Conservation (phyloP, 1,140 invertebrate species). For the Dendrolimus kikuchii region DNA sequence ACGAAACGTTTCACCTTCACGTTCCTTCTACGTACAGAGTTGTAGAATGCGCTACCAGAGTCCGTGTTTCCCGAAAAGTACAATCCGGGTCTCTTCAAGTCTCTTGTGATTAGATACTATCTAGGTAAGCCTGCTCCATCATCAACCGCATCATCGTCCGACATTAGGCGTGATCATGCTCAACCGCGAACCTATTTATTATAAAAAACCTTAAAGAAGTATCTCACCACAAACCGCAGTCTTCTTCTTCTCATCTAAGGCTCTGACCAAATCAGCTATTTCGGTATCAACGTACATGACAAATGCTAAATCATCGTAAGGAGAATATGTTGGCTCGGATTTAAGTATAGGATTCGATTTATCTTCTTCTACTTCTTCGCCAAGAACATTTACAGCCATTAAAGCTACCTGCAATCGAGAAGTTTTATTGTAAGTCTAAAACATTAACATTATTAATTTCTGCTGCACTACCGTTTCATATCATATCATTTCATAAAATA, state of each 20-base stretch:
- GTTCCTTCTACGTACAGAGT: too few species aligned
- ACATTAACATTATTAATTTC: too few species aligned
- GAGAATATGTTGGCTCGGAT: conserved; percentile 77
- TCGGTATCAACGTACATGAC: conserved; percentile 98
- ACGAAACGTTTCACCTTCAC: too few species aligned
- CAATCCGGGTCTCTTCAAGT: too few species aligned
- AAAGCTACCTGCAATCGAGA: conserved; percentile 75
- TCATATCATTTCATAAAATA: too few species aligned
- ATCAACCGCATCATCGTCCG: too few species aligned
- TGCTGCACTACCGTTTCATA: too few species aligned
- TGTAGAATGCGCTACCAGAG: too few species aligned
- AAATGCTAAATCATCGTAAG: conserved; percentile 95
- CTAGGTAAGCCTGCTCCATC: too few species aligned
- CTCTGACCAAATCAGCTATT: conserved; percentile 89
- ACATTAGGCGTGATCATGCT: too few species aligned
- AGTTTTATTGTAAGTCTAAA: conserved; percentile 21
- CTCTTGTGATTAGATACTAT: too few species aligned
- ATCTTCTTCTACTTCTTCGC: conserved; percentile 73
- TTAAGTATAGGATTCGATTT: conserved; percentile 38
- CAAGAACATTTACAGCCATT: conserved; percentile 84
- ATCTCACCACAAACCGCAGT: conserved; percentile 82
- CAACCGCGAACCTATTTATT: not conserved
- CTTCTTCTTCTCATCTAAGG: conserved; percentile 89
- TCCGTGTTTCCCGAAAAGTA: too few species aligned
- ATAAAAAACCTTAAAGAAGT: not conserved